Evolutionary conservation across 2,113 vertebrate species (phyloP), one percentile per base, ranked within the genome.

Genomic region (Pionites leucogaster): DNA sequence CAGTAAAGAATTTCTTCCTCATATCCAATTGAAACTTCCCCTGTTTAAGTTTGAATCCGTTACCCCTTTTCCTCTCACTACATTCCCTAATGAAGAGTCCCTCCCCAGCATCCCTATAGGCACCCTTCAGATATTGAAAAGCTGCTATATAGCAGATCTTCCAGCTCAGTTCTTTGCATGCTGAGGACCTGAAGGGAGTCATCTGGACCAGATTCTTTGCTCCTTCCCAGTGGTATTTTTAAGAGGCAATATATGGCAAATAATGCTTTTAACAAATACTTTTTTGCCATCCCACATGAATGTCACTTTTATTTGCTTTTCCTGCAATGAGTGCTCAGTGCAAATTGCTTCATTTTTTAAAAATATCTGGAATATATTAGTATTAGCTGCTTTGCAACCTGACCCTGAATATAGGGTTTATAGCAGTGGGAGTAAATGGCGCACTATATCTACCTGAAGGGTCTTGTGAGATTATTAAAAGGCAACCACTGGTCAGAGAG

Each of bases 181-280:
- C 3, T 17, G 8, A 0, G 0, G n/a, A 28, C 17, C 7, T 7
- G 12, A 52, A 55, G 25, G 12, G 41, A 46, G 47, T 69, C 59
- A 4, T 24, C 55, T 10, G 9, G 37, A 35, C 18, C 18, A 63
- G 16, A 7, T 23, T n/a, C 29, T 47, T 59, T 11, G 2, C 62
- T 76, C 52, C 59, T 37, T 19, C 13, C 39, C 41, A 3, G 0
- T 2, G 59, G 27, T 35, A 7, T 20, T 69, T 88, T 69, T 62
- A 80, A 76, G 68, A 18, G 23, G 35, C 13, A 57, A 5, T 42
- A 57, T 42, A n/a, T 29, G 37, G 55, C 18, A 79, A 90, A 86
- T 9, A 27, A 82, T 14, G 2, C 37, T 82, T 87, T 85, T 35
- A 72, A 37, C 42, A 65, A 42, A 9, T 29, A 46, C 3, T 59